Conservation (phyloP, 2,797 vertebrate genomes). For the Poliocrania exsul region DNA sequence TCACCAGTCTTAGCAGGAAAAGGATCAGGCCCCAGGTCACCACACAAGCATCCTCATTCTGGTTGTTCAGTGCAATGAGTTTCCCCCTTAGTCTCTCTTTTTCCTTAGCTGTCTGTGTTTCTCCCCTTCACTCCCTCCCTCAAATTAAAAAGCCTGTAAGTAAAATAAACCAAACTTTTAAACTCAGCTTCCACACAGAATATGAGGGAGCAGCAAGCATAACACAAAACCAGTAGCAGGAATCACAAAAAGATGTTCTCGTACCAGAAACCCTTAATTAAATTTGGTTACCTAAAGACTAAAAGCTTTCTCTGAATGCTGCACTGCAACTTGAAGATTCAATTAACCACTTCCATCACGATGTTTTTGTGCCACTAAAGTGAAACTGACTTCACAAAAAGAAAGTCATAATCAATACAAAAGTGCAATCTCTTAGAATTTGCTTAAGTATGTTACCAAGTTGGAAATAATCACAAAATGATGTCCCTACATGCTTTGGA, state of each 20-base stretch:
- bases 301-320: slow-evolving; percentile 62
- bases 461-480: neutral
- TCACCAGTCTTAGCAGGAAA: neutral
- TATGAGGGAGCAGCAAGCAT: neutral
- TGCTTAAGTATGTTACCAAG: neutral
- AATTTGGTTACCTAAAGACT: slow-evolving; percentile 65
- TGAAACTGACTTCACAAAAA: neutral
- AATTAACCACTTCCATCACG: slow-evolving; percentile 31
- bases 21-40: neutral
- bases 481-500: neutral
- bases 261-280: slow-evolving; percentile 56
- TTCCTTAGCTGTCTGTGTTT: neutral
- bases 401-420: neutral
- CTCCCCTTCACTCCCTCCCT: neutral
- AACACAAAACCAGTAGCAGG: neutral
- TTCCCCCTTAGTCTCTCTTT: neutral
- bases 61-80: neutral
- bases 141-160: neutral
- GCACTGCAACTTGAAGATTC: neutral
- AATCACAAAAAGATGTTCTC: neutral
- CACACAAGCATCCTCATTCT: neutral
- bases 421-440: neutral
- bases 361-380: neutral
- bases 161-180: neutral
- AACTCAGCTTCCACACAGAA: neutral